Base-by-base conservation (phyloP, 2,113 vertebrate species). In the Calypte anna region DNA sequence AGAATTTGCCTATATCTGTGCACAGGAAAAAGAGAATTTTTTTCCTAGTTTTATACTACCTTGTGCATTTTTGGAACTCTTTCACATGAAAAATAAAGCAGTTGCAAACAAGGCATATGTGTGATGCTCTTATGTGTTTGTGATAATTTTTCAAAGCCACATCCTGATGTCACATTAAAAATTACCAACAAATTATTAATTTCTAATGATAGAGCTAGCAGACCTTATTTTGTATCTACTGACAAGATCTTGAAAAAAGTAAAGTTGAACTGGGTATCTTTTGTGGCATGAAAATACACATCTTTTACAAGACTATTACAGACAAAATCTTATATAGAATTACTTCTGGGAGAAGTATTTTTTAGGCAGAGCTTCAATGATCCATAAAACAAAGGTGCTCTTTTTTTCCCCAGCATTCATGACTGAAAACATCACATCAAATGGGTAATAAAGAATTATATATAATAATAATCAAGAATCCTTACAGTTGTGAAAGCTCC, bases 401-500 rank as follows among this genome's bases (percentile, higher is more conserved):
- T 86, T 82, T 38, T 16, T 74, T 86, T 78, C 30, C 54, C 44
- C 30, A n/a, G 24, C 9, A 17, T 27, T 44, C 10, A 44, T 67
- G 40, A 79, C 44, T 83, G n/a, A 77, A 88, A 83, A 8, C 13
- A 73, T 62, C 12, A 2, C 66, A 74, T 38, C 31, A 74, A 91
- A 61, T 72, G 9, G 69, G 23, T 30, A 76, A 84, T 22, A 28
- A 9, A 63, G 17, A 77, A 16, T 61, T 31, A 67, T 12, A 51
- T 3, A 38, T 12, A 88, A 63, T 44, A 69, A 58, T 38, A 70
- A 76, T 40, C 3, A 70, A 46, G 58, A 84, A 87, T 66, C 3
- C 99, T 99, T 98, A 99, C 99, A 99, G 97, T 97, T 99, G 99
- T 74, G 99, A 98, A 91, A 99, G 98, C 82, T 99, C 99, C 96